phyloP scores from a whole-genome alignment of 2,888 invertebrate species.

The Pyrocoelia pectoralis region DNA sequence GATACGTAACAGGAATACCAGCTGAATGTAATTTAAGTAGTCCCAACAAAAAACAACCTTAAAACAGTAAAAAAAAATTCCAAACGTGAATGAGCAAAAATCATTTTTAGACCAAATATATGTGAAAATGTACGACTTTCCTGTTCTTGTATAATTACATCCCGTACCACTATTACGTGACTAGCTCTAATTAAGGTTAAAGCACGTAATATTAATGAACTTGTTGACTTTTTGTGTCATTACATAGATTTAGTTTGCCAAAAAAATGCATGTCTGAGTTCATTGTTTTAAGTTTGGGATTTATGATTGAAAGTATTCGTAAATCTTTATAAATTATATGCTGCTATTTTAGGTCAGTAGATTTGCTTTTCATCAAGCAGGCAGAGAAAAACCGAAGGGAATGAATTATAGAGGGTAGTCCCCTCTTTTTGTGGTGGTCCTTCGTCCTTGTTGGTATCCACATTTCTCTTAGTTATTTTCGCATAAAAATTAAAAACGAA shows the following conservation, averaged over 20 bases:
- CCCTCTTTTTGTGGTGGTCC: too few species aligned
- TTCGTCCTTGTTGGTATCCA: too few species aligned
- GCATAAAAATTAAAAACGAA: too few species aligned
- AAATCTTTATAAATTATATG: too few species aligned
- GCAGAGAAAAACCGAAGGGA: too few species aligned
- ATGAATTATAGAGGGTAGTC: too few species aligned
- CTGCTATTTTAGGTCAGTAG: too few species aligned
- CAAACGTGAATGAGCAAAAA: not conserved
- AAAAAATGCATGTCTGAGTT: too few species aligned
- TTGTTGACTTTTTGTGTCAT: constrained; percentile 12
- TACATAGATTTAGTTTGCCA: not conserved
- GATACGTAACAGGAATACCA: not conserved
- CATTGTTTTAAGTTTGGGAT: not conserved
- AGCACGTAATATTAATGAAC: constrained; percentile 14
- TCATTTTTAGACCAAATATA: not conserved
- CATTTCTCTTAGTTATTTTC: too few species aligned
- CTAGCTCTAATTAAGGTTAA: constrained; percentile 7
- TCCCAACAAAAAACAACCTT: not conserved
- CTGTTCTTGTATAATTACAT: not conserved
- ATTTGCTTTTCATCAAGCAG: too few species aligned
- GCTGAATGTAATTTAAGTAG: not conserved
- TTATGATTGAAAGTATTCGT: too few species aligned
- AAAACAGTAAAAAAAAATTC: not conserved
- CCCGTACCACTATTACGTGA: constrained; percentile 2
- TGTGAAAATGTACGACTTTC: not conserved